Conservation (phyloP, 2,113 vertebrate species). For the Malurus alboscapulatus region DNA sequence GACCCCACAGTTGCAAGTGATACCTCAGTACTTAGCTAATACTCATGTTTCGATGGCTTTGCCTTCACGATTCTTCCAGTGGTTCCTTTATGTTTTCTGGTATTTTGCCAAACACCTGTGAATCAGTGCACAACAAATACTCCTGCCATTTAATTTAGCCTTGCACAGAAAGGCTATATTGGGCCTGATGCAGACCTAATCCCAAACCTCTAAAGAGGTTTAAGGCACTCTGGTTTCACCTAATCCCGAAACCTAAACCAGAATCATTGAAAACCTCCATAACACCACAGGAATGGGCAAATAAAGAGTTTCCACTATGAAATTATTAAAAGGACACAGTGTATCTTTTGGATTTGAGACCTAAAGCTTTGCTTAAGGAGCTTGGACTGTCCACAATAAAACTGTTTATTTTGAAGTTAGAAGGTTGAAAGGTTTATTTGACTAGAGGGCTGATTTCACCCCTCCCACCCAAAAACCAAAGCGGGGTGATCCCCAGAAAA, state of each 20-base stretch:
- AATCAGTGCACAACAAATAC: conserved; percentile 67
- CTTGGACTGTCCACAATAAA: conserved; percentile 53
- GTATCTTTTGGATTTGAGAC: conserved; percentile 84
- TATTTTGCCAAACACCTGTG: conserved; percentile 81
- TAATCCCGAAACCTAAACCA: conserved; percentile 93
- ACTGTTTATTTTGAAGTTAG: conserved; percentile 65
- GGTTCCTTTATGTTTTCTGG: conserved; percentile 64
- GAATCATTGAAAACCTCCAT: conserved; percentile 83
- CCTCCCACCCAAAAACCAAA: not conserved
- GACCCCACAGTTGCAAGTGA: conserved; percentile 69
- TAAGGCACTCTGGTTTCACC: conserved; percentile 96
- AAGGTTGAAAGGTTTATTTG: conserved; percentile 57
- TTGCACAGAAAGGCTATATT: conserved; percentile 75
- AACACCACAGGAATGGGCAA: conserved; percentile 82
- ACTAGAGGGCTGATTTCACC: not conserved
- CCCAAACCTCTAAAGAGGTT: conserved; percentile 88
- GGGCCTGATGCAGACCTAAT: conserved; percentile 81
- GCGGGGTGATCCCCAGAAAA: not conserved
- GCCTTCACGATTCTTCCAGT: conserved; percentile 57
- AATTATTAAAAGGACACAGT: conserved; percentile 82
- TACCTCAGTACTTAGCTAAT: conserved; percentile 61
- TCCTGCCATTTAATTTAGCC: conserved; percentile 81
- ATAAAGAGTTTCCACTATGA: conserved; percentile 80
- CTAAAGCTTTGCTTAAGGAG: conserved; percentile 62
- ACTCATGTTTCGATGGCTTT: conserved; percentile 69